Conservation (phyloP, 2,797 vertebrate species). For the Sebastes minor region DNA sequence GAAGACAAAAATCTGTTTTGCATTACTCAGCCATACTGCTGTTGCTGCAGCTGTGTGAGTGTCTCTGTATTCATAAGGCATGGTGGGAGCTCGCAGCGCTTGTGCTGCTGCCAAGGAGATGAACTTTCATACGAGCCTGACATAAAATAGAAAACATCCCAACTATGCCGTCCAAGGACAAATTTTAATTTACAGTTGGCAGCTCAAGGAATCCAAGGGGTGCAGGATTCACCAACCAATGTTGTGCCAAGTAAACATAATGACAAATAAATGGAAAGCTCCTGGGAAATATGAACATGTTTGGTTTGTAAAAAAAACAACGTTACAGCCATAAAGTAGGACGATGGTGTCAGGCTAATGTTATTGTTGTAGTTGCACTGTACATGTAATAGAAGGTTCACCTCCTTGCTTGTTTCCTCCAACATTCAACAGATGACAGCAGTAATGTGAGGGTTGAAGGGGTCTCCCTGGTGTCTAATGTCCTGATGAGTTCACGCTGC, state of each 20-base stretch:
- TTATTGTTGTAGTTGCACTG: not conserved
- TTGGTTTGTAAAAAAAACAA: constrained; percentile 19
- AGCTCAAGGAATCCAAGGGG: constrained; percentile 17
- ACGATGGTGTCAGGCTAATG: not conserved
- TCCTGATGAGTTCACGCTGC: constrained; percentile 66
- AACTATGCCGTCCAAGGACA: constrained; percentile 29
- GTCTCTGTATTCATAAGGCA: constrained; percentile 29
- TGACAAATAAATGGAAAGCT: constrained; percentile 41
- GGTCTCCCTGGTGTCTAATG: constrained; percentile 48
- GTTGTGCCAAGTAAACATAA: constrained; percentile 39
- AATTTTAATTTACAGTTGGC: constrained; percentile 51
- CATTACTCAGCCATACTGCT: constrained; percentile 21
- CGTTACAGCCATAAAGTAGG: constrained; percentile 27
- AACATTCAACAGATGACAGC: constrained; percentile 41
- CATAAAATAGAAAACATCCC: constrained; percentile 23
- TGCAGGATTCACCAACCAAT: constrained; percentile 11
- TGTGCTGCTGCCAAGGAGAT: constrained; percentile 40
- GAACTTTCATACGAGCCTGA: constrained; percentile 36
- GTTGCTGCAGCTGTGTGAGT: not conserved
- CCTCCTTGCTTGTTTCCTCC: constrained; percentile 27
- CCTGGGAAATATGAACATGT: constrained; percentile 41
- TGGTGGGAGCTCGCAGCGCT: constrained; percentile 6
- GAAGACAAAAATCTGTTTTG: constrained; percentile 39
- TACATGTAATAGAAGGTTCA: constrained; percentile 1
- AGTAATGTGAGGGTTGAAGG: constrained; percentile 10